Evolutionary conservation across 2,797 vertebrate genomes (phyloP).

Genomic region (Prunella strophiata): DNA sequence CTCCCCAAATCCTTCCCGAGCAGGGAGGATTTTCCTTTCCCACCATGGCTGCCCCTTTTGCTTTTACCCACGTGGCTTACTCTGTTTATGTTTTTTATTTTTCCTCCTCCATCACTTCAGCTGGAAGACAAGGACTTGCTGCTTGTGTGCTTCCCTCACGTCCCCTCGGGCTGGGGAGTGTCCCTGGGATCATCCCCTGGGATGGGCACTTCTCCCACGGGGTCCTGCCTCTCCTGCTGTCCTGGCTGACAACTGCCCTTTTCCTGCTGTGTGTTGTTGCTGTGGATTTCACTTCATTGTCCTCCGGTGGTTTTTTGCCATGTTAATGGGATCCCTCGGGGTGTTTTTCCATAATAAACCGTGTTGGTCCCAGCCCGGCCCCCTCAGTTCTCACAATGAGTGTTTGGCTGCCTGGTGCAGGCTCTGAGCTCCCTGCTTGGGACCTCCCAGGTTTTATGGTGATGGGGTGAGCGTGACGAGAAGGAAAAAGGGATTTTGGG

Average conservation of each 20-base stretch:
- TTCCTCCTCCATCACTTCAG: not conserved
- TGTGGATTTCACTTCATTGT: not conserved
- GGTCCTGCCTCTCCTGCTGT: not conserved
- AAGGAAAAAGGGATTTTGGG: rapidly evolving
- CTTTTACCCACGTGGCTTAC: not conserved
- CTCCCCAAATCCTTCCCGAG: not conserved
- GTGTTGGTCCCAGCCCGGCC: not conserved
- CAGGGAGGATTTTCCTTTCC: not conserved
- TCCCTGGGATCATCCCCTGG: not conserved
- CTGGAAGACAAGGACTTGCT: not conserved
- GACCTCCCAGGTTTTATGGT: not conserved
- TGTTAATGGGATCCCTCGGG: not conserved
- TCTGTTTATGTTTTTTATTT: rapidly evolving
- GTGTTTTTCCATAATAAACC: slow-evolving; percentile 55
- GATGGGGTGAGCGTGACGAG: not conserved
- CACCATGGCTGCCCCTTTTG: not conserved
- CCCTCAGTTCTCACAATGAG: not conserved
- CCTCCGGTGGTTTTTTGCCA: not conserved
- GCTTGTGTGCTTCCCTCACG: not conserved
- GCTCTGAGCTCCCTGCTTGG: not conserved
- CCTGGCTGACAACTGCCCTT: not conserved
- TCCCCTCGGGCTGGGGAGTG: not conserved
- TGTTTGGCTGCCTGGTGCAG: not conserved
- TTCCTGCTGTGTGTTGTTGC: slow-evolving; percentile 3
- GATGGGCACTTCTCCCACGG: not conserved